Conservation (phyloP, 1,140 invertebrate species). For the Hylaeus volcanicus region DNA sequence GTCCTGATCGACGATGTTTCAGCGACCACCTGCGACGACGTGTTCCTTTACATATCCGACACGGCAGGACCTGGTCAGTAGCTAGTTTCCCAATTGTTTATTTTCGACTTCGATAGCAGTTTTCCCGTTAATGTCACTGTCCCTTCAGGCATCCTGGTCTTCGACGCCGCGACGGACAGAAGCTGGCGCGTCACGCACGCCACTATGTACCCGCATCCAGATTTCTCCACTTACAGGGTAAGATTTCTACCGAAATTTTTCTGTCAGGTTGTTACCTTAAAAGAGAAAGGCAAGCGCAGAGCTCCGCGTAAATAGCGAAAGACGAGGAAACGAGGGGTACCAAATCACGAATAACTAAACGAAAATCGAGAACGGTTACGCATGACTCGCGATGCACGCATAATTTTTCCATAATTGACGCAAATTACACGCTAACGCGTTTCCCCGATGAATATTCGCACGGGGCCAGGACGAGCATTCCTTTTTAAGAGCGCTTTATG, state of each 20-base stretch:
- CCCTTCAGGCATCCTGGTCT: conserved; percentile 85
- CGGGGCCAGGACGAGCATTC: no score
- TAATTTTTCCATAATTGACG: no score
- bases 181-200: conserved; percentile 89
- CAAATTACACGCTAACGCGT: no score
- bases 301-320: no score
- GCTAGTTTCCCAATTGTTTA: neutral
- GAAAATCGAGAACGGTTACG: no score
- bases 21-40: conserved; percentile 86
- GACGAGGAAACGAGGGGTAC: no score
- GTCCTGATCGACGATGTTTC: conserved; percentile 87
- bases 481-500: no score
- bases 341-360: no score
- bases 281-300: no score
- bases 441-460: no score
- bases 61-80: conserved; percentile 87
- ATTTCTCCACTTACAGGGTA: conserved; percentile 84
- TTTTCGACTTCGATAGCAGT: neutral
- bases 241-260: neutral
- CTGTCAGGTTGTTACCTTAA: no score
- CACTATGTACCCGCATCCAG: conserved; percentile 90
- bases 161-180: conserved; percentile 85
- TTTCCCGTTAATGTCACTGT: neutral
- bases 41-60: conserved; percentile 89
- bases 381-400: no score